Percentiles rank a stretch among this genome's conserved stretches.
phyloP scores from a whole-genome alignment of 1,140 invertebrate species.

The Paraescarpia echinospica region DNA sequence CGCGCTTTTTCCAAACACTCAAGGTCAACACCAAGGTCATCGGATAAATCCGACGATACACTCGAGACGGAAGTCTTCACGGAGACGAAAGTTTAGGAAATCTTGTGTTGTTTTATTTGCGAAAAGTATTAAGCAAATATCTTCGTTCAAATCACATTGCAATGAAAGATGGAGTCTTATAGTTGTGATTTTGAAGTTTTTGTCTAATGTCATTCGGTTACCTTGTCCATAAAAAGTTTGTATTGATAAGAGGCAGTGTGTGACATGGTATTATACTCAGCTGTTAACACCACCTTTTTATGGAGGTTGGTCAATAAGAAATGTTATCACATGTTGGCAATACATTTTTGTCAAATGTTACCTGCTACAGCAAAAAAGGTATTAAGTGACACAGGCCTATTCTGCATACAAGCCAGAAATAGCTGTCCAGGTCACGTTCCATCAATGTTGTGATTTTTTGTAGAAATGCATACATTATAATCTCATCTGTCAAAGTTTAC shows the following conservation, averaged over 20 bases:
- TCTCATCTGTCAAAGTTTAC: no score
- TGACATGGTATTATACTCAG: background rate
- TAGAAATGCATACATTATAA: no score
- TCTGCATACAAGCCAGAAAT: no score
- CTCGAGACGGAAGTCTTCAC: conserved; percentile 16
- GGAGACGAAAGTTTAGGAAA: conserved; percentile 26
- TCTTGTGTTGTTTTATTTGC: background rate
- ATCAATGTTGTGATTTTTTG: no score
- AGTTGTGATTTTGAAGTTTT: background rate
- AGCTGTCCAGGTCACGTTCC: no score
- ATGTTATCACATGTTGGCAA: background rate
- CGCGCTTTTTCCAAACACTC: background rate
- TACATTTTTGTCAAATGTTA: background rate
- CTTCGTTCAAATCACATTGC: no score
- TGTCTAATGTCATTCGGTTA: background rate
- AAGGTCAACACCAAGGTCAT: background rate
- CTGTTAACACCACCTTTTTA: background rate
- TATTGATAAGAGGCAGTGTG: background rate
- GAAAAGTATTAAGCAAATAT: background rate
- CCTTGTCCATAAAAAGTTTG: background rate
- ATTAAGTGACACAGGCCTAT: no score
- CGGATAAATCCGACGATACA: background rate
- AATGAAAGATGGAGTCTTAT: no score
- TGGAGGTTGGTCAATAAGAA: background rate
- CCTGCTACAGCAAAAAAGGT: no score